Evolutionary conservation across 2,113 vertebrate species (phyloP).

Genomic region (Aptenodytes forsteri): DNA sequence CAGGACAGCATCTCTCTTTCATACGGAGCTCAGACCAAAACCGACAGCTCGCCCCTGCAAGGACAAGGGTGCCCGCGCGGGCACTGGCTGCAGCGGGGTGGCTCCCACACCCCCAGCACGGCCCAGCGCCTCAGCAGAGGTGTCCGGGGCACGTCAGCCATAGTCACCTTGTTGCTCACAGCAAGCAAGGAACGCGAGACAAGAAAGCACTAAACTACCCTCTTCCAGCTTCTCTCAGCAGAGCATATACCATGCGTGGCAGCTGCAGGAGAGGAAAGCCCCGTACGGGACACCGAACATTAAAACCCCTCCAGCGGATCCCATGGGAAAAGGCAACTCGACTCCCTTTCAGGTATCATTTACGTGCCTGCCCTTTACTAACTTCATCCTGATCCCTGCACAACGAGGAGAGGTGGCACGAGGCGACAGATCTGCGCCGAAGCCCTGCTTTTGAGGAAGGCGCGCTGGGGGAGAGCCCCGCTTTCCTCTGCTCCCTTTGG

Average conservation of each 20-base stretch:
- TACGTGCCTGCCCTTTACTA: not conserved
- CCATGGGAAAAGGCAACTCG: not conserved
- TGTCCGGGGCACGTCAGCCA: not conserved
- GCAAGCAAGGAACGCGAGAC: not conserved
- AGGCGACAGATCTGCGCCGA: not conserved
- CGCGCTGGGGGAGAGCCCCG: fast-evolving
- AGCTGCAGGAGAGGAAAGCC: not conserved
- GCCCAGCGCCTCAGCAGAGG: not conserved
- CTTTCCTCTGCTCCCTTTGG: not conserved
- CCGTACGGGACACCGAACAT: fast-evolving
- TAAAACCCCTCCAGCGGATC: not conserved
- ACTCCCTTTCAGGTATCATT: not conserved
- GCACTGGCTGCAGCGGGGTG: too few relatives aligned
- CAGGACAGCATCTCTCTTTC: not conserved
- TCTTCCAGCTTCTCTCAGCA: not conserved
- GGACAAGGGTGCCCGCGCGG: not conserved
- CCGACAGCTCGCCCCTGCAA: not conserved
- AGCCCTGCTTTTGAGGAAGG: not conserved
- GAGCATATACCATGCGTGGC: fast-evolving
- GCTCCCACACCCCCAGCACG: not conserved
- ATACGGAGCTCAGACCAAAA: fast-evolving
- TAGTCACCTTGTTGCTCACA: not conserved
- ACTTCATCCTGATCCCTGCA: not conserved
- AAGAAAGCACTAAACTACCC: too few relatives aligned
- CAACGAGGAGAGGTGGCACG: not conserved